These are phyloP conservation scores for Helicoverpa zea DNA, from an alignment of 1,140 invertebrate genomes.

Conservation along the genomic window DNA sequence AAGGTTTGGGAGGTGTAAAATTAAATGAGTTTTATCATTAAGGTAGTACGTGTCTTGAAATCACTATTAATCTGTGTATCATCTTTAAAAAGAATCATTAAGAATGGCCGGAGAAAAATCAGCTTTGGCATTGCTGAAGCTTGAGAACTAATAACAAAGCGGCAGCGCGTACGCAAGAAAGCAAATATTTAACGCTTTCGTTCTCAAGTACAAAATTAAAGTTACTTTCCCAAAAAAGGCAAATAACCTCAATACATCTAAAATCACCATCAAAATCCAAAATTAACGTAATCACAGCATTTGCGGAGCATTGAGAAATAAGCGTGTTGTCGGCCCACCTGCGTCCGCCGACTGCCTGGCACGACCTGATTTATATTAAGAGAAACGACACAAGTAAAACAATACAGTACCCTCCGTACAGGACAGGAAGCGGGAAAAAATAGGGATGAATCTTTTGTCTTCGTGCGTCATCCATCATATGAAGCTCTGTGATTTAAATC, in stretches of 20 bases:
- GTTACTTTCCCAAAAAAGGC: neutral
- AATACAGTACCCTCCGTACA: conserved; percentile 58
- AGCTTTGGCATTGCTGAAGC: no score
- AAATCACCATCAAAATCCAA: conserved; percentile 12
- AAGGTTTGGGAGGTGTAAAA: conserved; percentile 4
- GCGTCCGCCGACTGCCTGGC: conserved; percentile 71
- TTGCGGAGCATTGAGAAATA: conserved; percentile 48
- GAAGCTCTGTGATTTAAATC: conserved; percentile 5
- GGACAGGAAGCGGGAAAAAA: conserved; percentile 58
- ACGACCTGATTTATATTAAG: conserved; percentile 74
- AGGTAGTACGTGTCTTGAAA: neutral
- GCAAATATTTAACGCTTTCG: neutral
- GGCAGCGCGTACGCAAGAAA: no score
- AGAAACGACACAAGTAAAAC: conserved; percentile 69
- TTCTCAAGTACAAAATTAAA: neutral
- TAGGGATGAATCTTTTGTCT: conserved; percentile 55
- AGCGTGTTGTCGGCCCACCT: conserved; percentile 71
- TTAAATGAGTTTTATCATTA: neutral
- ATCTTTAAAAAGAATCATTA: no score
- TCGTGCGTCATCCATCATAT: conserved; percentile 59
- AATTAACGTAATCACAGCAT: conserved; percentile 46
- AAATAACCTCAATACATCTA: neutral
- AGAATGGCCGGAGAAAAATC: no score
- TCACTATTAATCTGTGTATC: neutral
- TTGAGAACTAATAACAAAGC: no score